Evolutionary conservation across 2,797 vertebrate species (phyloP).

Genomic region (Myotis pilosus): DNA sequence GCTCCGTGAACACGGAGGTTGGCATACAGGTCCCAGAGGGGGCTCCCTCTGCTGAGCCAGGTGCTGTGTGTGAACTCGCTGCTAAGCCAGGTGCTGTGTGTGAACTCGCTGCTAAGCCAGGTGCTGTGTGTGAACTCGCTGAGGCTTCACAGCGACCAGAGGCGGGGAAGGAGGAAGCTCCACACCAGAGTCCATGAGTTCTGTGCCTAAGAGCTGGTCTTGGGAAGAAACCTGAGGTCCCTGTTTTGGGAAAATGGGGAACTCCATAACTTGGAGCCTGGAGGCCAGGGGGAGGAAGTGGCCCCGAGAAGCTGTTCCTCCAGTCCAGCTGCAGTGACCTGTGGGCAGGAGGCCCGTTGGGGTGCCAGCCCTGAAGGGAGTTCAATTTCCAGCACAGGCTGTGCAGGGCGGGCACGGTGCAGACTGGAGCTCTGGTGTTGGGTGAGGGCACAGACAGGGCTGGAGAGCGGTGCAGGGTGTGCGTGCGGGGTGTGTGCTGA

Average conservation of each 20-base stretch:
- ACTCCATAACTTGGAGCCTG: constrained; percentile 32
- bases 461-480: not conserved
- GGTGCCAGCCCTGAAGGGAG: rapidly evolving
- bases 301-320: constrained; percentile 66
- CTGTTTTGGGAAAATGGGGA: constrained; percentile 66
- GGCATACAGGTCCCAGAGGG: constrained; percentile 87
- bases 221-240: constrained; percentile 79
- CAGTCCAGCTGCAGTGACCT: constrained; percentile 30
- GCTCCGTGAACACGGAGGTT: constrained; percentile 79
- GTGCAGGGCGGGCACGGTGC: rapidly evolving
- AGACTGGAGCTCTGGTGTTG: rapidly evolving
- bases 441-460: not conserved
- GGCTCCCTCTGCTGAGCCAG: not conserved
- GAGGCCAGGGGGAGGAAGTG: constrained; percentile 69
- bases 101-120: too few relatives aligned
- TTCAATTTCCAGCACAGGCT: not conserved
- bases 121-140: too few relatives aligned
- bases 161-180: constrained; percentile 56
- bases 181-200: constrained; percentile 77
- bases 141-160: not conserved
- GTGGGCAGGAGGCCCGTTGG: not conserved
- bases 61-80: too few relatives aligned
- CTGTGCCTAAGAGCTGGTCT: constrained; percentile 78
- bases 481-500: too few relatives aligned
- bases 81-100: too few relatives aligned